Evolutionary conservation across 2,113 vertebrate species (phyloP).

Genomic region (Marcusenius ussheri): DNA sequence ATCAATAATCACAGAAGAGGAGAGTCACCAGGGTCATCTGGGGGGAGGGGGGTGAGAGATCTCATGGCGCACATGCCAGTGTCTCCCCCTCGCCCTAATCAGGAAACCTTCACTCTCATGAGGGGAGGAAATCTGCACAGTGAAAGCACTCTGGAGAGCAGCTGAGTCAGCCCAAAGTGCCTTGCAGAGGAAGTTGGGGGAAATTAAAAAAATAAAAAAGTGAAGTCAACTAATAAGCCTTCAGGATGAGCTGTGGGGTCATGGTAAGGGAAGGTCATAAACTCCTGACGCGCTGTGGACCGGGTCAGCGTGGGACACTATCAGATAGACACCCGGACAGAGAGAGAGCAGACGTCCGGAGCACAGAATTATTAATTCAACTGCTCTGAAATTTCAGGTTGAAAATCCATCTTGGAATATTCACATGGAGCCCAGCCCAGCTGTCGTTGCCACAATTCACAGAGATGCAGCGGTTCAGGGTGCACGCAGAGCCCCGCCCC

Average conservation of each 20-base stretch:
- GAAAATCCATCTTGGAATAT: background rate
- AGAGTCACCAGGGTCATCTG: background rate
- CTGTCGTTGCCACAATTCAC: background rate
- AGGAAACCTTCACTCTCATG: background rate
- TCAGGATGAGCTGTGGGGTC: background rate
- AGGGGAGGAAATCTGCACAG: constrained; percentile 16
- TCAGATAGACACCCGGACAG: background rate
- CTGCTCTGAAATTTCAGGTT: background rate
- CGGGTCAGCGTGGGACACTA: background rate
- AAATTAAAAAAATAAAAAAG: background rate
- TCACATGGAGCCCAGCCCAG: background rate
- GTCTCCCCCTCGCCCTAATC: background rate
- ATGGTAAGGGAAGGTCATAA: background rate
- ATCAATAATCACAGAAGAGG: no score
- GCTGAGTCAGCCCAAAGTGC: constrained; percentile 16
- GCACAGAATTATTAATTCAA: background rate
- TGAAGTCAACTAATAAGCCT: background rate
- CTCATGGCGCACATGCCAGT: background rate
- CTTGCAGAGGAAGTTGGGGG: background rate
- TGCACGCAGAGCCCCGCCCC: background rate
- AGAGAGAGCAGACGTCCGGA: background rate
- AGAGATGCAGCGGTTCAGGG: background rate
- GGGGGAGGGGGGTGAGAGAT: background rate
- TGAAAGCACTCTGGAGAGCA: background rate
- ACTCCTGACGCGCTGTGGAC: background rate